phyloP scores from a whole-genome alignment of 2,888 invertebrate species.

The Drosophila birchii region DNA sequence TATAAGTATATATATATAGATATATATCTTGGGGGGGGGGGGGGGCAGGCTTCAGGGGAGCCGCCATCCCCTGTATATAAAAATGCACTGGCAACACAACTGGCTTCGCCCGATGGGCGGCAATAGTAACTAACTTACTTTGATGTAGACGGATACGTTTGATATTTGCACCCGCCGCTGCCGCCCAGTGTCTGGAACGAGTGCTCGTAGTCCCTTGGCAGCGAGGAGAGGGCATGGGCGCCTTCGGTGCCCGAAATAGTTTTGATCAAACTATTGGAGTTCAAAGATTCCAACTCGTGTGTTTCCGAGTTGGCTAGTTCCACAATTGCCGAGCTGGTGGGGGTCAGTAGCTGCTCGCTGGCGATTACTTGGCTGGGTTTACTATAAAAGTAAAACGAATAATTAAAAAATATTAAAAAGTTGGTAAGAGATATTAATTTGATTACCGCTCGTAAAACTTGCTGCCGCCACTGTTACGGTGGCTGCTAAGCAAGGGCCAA shows the following conservation, averaged over 20 bases:
- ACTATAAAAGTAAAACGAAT: constrained; percentile 50
- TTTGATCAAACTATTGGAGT: constrained; percentile 83
- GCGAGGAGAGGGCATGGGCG: constrained; percentile 65
- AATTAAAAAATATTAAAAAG: not conserved
- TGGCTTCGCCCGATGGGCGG: constrained; percentile 32
- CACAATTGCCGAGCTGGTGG: constrained; percentile 84
- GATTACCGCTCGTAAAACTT: constrained; percentile 81
- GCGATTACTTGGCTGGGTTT: constrained; percentile 83
- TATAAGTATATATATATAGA: constrained; percentile 39
- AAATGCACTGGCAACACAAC: constrained; percentile 45
- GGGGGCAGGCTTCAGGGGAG: constrained; percentile 1
- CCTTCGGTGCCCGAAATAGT: constrained; percentile 82
- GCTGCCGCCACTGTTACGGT: constrained; percentile 73
- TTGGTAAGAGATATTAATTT: too few relatives aligned
- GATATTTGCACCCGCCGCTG: constrained; percentile 55
- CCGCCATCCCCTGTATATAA: constrained; percentile 40
- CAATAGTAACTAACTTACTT: constrained; percentile 47
- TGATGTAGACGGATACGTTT: constrained; percentile 53
- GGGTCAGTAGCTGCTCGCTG: constrained; percentile 84
- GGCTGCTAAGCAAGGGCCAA: constrained; percentile 83
- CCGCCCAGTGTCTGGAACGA: constrained; percentile 71
- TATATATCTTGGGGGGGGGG: constrained; percentile 43
- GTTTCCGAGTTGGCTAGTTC: constrained; percentile 84
- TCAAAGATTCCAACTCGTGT: constrained; percentile 84
- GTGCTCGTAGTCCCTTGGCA: constrained; percentile 79